Base-by-base conservation (phyloP, 2,888 invertebrate genomes). In the Microctonus hyperodae region DNA sequence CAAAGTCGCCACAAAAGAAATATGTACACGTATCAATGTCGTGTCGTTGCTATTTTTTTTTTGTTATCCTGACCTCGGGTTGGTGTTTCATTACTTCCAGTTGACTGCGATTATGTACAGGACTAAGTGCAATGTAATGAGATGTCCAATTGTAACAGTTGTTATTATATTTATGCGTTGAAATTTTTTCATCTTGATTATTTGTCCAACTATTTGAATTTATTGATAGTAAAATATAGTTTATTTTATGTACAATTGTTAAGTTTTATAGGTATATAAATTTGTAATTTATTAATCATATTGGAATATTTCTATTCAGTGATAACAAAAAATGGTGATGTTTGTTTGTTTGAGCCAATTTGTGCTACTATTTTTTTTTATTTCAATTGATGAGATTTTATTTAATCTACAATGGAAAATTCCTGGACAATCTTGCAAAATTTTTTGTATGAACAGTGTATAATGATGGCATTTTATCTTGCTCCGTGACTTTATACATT, bases 11-110 rank as follows among this genome's bases (percentile, higher is more conserved):
- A 44, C 44, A 16, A 44, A 44, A 44, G 44, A 44, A 44, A 40
- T 44, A n/a, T 28, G 28, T 48, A 48, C n/a, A 59, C 31, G 48
- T 59, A 59, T 48, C 31, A 25, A 59, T 51, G 16, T 37, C 13
- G 35, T 20, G 59, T 28, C 44, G n/a, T n/a, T 6, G 44, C 25
- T 59, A 44, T 59, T 44, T 57, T 59, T 59, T 44, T 57, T 59
- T 25, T 59, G 16, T 44, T 40, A 40, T 37, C 16, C 16, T 25
- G 11, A 44, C 31, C n/a, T 28, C 37, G 25, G 9, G 11, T 25
- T 28, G 31, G 10, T 7, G 11, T 23, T 59, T 44, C 13, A 20
- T 37, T 28, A 44, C 20, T 16, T 44, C 40, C 23, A 28, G 37
- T 59, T 40, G 13, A 9, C n/a, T n/a, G n/a, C n/a, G 44, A 28